phyloP scores from a whole-genome alignment of 2,888 invertebrate genomes.

The Punctoribates punctum region DNA sequence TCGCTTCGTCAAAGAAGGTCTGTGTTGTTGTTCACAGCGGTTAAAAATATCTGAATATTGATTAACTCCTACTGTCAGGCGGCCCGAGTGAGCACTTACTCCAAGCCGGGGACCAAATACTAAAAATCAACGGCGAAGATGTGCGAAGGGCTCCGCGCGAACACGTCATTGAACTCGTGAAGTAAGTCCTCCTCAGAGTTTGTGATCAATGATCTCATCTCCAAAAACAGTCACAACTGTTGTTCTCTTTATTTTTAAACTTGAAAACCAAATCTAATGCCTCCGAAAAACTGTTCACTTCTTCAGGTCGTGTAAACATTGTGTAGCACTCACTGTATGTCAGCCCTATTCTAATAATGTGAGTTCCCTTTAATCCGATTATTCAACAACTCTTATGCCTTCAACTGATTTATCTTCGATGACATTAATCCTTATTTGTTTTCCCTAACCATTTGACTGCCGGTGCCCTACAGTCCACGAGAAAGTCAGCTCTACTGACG shows the following conservation, averaged over 20 bases:
- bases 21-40: not conserved
- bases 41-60: conserved; percentile 21
- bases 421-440: conserved; percentile 8
- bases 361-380: conserved; percentile 51
- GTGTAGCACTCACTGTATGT: conserved; percentile 73
- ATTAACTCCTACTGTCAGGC: conserved; percentile 56
- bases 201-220: not conserved
- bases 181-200: conserved; percentile 49
- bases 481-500: conserved; percentile 78
- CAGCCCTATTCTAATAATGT: conserved; percentile 71
- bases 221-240: not conserved
- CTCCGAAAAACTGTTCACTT: conserved; percentile 10
- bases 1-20: conserved; percentile 61
- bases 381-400: conserved; percentile 8
- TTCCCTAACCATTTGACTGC: not conserved
- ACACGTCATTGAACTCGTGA: conserved; percentile 79
- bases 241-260: conserved; percentile 1
- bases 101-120: conserved; percentile 84
- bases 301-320: conserved; percentile 68
- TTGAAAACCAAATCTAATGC: not conserved
- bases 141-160: conserved; percentile 79
- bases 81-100: conserved; percentile 81
- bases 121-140: conserved; percentile 84
- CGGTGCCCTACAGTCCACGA: conserved; percentile 55
- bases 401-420: conserved; percentile 3